phyloP scores from a whole-genome alignment of 2,113 vertebrate species.

The Bubalus kerabau region DNA sequence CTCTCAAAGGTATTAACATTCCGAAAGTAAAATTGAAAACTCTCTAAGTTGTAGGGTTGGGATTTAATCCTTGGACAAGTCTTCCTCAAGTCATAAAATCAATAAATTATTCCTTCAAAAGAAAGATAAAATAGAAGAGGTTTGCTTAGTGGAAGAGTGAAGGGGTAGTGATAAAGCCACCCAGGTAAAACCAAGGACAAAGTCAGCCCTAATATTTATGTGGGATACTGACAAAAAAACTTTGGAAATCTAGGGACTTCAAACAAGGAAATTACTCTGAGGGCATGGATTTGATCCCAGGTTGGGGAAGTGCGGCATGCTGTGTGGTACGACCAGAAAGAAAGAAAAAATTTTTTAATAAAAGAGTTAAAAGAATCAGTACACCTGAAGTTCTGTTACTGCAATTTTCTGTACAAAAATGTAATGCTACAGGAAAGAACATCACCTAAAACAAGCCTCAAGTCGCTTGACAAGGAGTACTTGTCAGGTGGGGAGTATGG shows the following conservation, averaged over 20 bases:
- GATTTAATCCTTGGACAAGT: neutral
- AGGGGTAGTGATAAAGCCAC: neutral
- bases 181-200: neutral
- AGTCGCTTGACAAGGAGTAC: neutral
- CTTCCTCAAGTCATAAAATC: neutral
- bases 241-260: neutral
- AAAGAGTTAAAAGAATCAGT: neutral
- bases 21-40: neutral
- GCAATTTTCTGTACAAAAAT: slow-evolving; percentile 22
- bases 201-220: neutral
- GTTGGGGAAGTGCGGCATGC: neutral
- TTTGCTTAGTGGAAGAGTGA: neutral
- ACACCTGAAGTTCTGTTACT: neutral
- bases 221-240: neutral
- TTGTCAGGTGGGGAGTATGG: neutral
- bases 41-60: neutral
- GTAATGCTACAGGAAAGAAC: neutral
- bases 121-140: neutral
- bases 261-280: neutral
- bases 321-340: neutral
- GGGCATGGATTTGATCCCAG: neutral
- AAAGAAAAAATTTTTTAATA: neutral
- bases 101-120: neutral
- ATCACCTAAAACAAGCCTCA: neutral
- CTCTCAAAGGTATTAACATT: neutral